Base-by-base conservation (phyloP, 2,797 vertebrate genomes). In the Brachyrhaphis roseni region DNA sequence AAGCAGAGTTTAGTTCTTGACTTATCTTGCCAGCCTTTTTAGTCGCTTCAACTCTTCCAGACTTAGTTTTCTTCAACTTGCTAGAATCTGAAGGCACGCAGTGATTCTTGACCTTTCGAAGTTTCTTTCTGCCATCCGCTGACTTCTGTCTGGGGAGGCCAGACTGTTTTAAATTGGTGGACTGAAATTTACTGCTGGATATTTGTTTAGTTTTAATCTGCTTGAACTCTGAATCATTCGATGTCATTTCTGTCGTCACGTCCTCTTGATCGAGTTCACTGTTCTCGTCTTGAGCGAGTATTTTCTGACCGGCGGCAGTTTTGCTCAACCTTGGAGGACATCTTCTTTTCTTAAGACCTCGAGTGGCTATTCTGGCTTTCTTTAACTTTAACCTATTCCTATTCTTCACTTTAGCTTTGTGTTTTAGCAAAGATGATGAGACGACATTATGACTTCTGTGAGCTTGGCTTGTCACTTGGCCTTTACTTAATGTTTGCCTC, bases 291-390 rank as follows among this genome's bases (percentile, higher is more conserved):
- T 47, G 34, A 31, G 36, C 6, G 5, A 43, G 57, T 1, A 2
- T 53, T 4, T 77, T 83, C 13, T 45, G 78, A 77, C 43, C 64
- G 13, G 66, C 5, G 0, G 83, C 73, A 0, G n/a, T 31, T 71
- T 64, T 79, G 49, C 84, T 91, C 8, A 45, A 20, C 10, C 87
- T 90, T 0, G 86, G 86, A 41, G 90, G 91, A 18, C 78, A 87
- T 0, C 78, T 86, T 86, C 82, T 88, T 75, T 82, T 90, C 75
- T 75, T 83, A 0, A 45, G 68, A 55, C 41, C 26, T 11, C 79
- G 78, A 5, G 16, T 23, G 41, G 79, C 84, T 2, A 77, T 62
- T 36, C 75, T 78, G 1, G 78, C n/a, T 16, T 80, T 82, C 53
- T 73, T 81, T n/a, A 82, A 88, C 76, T 81, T 90, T 0, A 91